Base-by-base conservation (phyloP, 2,113 vertebrate genomes). In the Oriolus oriolus region DNA sequence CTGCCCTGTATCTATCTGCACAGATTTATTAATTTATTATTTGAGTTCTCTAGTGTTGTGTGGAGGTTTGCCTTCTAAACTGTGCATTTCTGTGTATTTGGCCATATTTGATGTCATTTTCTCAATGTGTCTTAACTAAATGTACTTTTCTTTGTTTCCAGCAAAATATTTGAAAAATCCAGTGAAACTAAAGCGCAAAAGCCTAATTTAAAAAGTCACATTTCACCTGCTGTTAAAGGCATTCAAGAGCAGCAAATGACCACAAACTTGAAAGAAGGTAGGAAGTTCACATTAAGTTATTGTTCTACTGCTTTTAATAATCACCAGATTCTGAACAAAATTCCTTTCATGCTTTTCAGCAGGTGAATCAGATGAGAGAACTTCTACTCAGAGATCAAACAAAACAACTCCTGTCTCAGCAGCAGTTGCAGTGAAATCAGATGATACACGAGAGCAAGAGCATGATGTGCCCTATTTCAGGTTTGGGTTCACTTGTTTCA, bases 391-490 rank as follows among this genome's bases (percentile, higher is more conserved):
- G 68, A 80, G 23, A n/a, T 75, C 88, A 69, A 42, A 19, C 41
- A 57, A 57, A 57, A 45, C 35, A 53, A 26, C 10, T 75, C 53
- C 83, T 23, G 37, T 21, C 35, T 86, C 63, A 68, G 9, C 74
- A 65, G 80, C 22, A 1, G n/a, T 35, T 41, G 81, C 91, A 82
- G 71, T 13, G 3, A 69, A 75, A 30, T 65, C 87, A 52, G 95
- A 79, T 42, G 84, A 83, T 17, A 0, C 27, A 16, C 47, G 68
- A 76, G 92, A 97, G 61, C 73, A 63, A 19, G 94, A 89, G 16
- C 98, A 98, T 16, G 97, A 98, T 27, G 98, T 98, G 69, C 92
- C 92, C 1, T 98, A 98, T 89, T 98, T 98, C 97, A 98, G 98
- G 98, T 98, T 69, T 70, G 96, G 73, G 28, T 75, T 84, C 14